Percentiles rank a stretch among this genome's conserved stretches.
Evolutionary conservation across 2,113 vertebrate species (phyloP).

Genomic region (Paradoxurus hermaphroditus): DNA sequence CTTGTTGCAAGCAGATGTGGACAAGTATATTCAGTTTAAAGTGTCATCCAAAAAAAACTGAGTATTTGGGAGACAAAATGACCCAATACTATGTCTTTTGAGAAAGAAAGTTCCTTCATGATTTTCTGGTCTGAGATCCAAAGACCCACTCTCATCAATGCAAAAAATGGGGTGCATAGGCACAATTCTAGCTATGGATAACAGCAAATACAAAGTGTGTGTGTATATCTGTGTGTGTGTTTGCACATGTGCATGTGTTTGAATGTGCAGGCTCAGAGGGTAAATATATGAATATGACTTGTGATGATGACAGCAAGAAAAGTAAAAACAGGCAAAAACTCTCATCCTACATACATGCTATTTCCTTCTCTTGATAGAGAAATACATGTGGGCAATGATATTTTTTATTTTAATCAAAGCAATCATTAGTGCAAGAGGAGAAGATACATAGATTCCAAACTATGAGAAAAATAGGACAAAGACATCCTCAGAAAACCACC

Average conservation of each 20-base stretch:
- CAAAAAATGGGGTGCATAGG: background rate
- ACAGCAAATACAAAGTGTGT: background rate
- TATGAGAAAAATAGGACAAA: background rate
- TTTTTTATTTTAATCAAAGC: background rate
- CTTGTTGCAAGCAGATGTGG: background rate
- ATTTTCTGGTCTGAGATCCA: background rate
- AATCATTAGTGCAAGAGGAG: background rate
- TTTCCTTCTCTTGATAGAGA: background rate
- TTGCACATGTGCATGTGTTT: background rate
- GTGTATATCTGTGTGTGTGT: background rate
- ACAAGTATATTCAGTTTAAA: background rate
- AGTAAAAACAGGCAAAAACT: background rate
- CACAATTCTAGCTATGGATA: background rate
- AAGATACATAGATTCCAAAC: background rate
- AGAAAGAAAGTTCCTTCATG: background rate
- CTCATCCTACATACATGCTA: background rate
- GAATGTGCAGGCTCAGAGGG: background rate
- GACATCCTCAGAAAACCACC: background rate
- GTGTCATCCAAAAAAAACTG: background rate
- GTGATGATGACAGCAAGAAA: background rate
- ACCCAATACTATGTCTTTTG: background rate
- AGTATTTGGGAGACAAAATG: background rate
- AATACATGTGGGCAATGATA: background rate
- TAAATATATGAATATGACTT: background rate
- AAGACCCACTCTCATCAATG: background rate